A percentile compares a stretch with the other conserved stretches of the same genome.
Evolutionary conservation across 92 coral and sea anemone species (phyloP).

Genomic region (Desmophyllum pertusum): DNA sequence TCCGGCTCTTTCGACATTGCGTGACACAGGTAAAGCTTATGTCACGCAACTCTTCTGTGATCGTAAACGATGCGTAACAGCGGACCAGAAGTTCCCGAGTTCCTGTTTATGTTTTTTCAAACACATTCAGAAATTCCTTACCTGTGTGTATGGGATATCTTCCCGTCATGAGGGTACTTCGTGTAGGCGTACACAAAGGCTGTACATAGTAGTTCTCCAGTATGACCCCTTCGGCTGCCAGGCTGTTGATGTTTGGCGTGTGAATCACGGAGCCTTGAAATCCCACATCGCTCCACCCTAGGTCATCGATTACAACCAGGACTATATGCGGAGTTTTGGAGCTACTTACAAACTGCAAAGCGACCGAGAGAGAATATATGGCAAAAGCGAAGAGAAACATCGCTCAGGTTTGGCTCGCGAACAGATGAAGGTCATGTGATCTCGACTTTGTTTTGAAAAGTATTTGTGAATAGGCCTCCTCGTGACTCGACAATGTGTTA

Average conservation of each 20-base stretch:
- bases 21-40: neutral
- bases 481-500: neutral
- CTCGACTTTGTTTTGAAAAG: neutral
- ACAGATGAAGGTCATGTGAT: neutral
- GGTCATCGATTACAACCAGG: constrained; percentile 67
- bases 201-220: constrained; percentile 79
- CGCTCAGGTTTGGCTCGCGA: neutral
- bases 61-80: no score
- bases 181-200: constrained; percentile 84
- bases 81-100: no score
- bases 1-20: neutral
- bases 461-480: neutral
- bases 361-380: neutral
- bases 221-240: constrained; percentile 76
- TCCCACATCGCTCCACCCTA: constrained; percentile 87
- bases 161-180: constrained; percentile 90
- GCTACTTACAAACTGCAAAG: neutral
- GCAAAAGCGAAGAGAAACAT: neutral
- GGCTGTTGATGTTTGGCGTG: constrained; percentile 76
- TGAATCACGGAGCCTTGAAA: constrained; percentile 73
- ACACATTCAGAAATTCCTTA: neutral
- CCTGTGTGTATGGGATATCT: constrained; percentile 90
- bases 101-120: neutral
- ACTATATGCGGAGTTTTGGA: constrained; percentile 58
- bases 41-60: neutral